Evolutionary conservation across 1,140 invertebrate genomes (phyloP).

Genomic region (Drosophila pseudoananassae): DNA sequence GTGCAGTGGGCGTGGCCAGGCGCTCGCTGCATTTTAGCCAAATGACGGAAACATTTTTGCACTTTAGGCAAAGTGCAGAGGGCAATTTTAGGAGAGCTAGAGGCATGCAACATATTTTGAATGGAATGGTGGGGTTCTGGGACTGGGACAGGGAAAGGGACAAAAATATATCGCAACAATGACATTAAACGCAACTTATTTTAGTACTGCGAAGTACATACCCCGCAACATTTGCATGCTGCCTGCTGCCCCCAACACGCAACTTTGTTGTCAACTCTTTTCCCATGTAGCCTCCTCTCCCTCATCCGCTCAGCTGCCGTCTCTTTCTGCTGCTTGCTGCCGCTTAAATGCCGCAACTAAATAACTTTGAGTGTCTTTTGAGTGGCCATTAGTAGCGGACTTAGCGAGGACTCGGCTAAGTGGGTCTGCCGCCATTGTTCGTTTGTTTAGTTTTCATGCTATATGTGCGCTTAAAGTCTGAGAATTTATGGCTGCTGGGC

Average conservation of each 20-base stretch:
- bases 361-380: slow-evolving; percentile 79
- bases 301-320: no score
- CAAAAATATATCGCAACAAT: slow-evolving; percentile 80
- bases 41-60: slow-evolving; percentile 79
- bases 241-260: slow-evolving; percentile 35
- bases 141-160: slow-evolving; percentile 12
- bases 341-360: slow-evolving; percentile 79
- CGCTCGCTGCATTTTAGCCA: slow-evolving; percentile 53
- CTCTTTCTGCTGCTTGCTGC: slow-evolving; percentile 17
- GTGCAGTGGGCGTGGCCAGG: slow-evolving; percentile 28
- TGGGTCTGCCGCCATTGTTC: slow-evolving; percentile 54
- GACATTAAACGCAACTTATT: slow-evolving; percentile 82
- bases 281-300: not conserved
- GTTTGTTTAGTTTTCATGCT: slow-evolving; percentile 30
- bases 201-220: slow-evolving; percentile 28
- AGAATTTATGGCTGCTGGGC: not conserved
- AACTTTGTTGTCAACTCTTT: slow-evolving; percentile 53
- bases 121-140: not conserved
- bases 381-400: slow-evolving; percentile 76
- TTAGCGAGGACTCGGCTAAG: slow-evolving; percentile 57
- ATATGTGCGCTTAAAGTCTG: not conserved
- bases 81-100: slow-evolving; percentile 40
- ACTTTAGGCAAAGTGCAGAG: slow-evolving; percentile 76
- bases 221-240: slow-evolving; percentile 61
- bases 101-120: slow-evolving; percentile 1